phyloP scores from a whole-genome alignment of 1,140 invertebrate species.

The Babylonia areolata region DNA sequence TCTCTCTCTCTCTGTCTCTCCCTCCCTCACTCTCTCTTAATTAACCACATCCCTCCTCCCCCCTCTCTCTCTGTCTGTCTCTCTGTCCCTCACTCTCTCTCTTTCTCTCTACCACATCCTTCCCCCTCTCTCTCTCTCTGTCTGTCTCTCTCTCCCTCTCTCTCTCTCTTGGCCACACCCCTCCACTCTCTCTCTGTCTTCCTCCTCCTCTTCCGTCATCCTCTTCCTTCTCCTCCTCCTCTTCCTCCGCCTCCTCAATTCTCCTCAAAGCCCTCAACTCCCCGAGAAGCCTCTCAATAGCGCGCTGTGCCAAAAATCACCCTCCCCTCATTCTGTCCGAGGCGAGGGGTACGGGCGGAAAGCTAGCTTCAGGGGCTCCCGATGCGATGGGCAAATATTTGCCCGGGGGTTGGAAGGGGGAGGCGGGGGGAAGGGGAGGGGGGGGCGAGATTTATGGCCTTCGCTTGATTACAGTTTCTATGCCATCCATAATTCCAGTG shows the following conservation, averaged over 20 bases:
- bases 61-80: neutral
- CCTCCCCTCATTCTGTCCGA: neutral
- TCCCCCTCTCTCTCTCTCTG: too few relatives aligned
- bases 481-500: constrained; percentile 39
- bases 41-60: neutral
- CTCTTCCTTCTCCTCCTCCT: neutral
- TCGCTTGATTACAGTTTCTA: constrained; percentile 37
- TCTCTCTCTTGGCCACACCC: neutral
- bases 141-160: neutral
- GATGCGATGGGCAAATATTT: constrained; percentile 34
- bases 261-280: neutral
- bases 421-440: too few relatives aligned
- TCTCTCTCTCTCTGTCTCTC: constrained; percentile 21
- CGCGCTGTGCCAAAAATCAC: neutral
- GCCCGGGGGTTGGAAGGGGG: constrained; percentile 5
- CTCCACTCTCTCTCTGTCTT: neutral
- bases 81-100: neutral
- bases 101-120: neutral
- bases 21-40: neutral
- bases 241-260: neutral
- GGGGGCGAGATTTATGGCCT: constrained; percentile 13
- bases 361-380: neutral
- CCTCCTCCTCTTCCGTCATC: neutral
- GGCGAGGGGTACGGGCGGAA: too few relatives aligned
- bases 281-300: neutral